Percentiles rank a stretch among this genome's conserved stretches.
Conservation (phyloP, 2,113 vertebrate species). For the Perognathus longimembris region DNA sequence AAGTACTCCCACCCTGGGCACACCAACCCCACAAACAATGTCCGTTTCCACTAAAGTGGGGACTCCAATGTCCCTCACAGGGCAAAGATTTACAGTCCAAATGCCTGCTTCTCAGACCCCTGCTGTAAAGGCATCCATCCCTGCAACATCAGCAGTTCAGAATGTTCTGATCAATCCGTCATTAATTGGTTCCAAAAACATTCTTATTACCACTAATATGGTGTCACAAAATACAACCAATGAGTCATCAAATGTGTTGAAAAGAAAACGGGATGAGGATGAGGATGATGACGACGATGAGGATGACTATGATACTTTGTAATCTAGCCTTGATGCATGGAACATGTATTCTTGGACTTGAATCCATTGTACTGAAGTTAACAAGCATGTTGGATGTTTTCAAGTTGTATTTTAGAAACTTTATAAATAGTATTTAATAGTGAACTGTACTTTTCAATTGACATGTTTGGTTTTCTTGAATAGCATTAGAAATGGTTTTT, state of each 20-base stretch:
- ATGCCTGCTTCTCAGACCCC: constrained; percentile 93
- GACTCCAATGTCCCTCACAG: constrained; percentile 91
- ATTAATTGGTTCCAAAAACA: constrained; percentile 96
- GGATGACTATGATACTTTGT: constrained; percentile 92
- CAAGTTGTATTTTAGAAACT: constrained; percentile 63
- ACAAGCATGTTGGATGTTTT: constrained; percentile 71
- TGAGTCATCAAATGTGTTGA: constrained; percentile 89
- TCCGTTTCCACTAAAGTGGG: constrained; percentile 90
- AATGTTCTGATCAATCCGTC: constrained; percentile 97
- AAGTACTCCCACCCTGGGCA: constrained; percentile 87
- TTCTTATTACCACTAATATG: constrained; percentile 97
- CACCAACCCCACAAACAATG: constrained; percentile 82
- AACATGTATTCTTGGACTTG: constrained; percentile 40
- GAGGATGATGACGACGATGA: constrained; percentile 95
- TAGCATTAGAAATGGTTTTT: constrained; percentile 63
- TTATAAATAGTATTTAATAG: constrained; percentile 44
- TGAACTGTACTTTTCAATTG: constrained; percentile 39
- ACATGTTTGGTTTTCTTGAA: constrained; percentile 71
- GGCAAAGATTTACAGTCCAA: constrained; percentile 97
- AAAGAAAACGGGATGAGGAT: constrained; percentile 96
- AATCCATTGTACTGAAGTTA: constrained; percentile 49
- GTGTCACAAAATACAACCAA: constrained; percentile 87
- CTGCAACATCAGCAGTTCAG: constrained; percentile 91
- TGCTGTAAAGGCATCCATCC: constrained; percentile 85
- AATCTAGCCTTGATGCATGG: background rate